Conservation (phyloP, 2,797 vertebrate species). For the Cuculus canorus region DNA sequence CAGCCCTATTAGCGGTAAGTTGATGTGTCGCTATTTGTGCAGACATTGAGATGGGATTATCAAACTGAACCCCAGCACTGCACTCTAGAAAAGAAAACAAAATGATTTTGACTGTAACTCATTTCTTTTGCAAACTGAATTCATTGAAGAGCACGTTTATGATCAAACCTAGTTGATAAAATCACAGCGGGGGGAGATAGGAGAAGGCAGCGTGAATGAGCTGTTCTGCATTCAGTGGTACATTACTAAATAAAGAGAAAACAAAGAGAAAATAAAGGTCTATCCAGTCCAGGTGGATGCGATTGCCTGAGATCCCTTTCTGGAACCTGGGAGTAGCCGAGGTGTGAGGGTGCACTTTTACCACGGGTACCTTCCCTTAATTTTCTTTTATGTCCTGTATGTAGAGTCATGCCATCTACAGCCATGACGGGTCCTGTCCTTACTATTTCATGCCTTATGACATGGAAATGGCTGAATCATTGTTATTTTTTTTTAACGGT, state of each 20-base stretch:
- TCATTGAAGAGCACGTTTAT: not conserved
- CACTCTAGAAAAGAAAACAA: not conserved
- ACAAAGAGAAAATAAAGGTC: not conserved
- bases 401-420: constrained; percentile 52
- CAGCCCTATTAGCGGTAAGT: not conserved
- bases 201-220: not conserved
- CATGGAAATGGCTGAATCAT: constrained; percentile 70
- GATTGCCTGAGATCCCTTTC: not conserved
- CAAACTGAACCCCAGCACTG: not conserved
- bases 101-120: not conserved
- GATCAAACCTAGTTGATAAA: not conserved
- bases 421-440: constrained; percentile 53
- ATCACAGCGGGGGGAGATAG: not conserved
- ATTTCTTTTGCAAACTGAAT: not conserved
- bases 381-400: not conserved
- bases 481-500: constrained; percentile 63
- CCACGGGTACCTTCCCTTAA: not conserved
- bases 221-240: not conserved
- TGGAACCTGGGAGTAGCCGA: not conserved
- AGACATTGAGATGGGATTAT: not conserved
- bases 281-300: not conserved
- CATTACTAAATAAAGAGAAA: not conserved
- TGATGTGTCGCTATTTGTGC: not conserved
- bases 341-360: not conserved
- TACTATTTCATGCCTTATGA: constrained; percentile 71